Base-by-base conservation (phyloP, 2,888 invertebrate genomes). In the Tachina grossa region DNA sequence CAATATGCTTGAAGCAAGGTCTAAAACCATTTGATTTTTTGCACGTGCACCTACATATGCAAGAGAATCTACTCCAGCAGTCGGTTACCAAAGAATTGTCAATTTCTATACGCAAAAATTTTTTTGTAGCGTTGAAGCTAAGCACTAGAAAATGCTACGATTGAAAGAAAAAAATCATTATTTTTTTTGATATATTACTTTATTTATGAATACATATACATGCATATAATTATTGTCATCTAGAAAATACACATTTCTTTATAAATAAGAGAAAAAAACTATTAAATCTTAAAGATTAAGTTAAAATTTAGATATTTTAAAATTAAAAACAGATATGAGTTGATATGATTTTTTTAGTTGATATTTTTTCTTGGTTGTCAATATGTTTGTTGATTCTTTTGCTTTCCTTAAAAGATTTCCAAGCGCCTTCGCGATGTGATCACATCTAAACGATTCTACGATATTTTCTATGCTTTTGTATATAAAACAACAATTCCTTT, bases 281-380 rank as follows among this genome's bases (percentile, higher is more conserved):
- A 71, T 39, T 51, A 39, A 45, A 65, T 65, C 71, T 47, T 65
- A 63, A 47, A 59, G n/a, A 53, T 63, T 63, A 72, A 22, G 41
- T 49, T 53, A 55, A 69, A 61, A 59, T 76, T 59, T 14, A 22
- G 41, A 57, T 51, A 31, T 31, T 31, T 31, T 31, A 71, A 49
- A 53, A 41, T 55, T 77, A 47, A 47, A n/a, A 85, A 74, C 68
- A 59, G 85, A 85, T 85, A 85, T 85, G 85, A 71, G 49, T 68
- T 76, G 85, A 85, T 85, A 85, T 85, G 85, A 57, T 83, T 83
- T 82, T 31, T 85, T 80, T 47, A 9, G 66, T 68, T 83, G 85
- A 85, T 85, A 85, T 85, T 76, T 61, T 45, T 59, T 85, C 85
- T 85, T 85, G 85, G 85, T 85, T 83, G 83, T 76, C 80, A 61